phyloP scores from a whole-genome alignment of 1,140 invertebrate genomes.

The Aphelenchoides fujianensis region DNA sequence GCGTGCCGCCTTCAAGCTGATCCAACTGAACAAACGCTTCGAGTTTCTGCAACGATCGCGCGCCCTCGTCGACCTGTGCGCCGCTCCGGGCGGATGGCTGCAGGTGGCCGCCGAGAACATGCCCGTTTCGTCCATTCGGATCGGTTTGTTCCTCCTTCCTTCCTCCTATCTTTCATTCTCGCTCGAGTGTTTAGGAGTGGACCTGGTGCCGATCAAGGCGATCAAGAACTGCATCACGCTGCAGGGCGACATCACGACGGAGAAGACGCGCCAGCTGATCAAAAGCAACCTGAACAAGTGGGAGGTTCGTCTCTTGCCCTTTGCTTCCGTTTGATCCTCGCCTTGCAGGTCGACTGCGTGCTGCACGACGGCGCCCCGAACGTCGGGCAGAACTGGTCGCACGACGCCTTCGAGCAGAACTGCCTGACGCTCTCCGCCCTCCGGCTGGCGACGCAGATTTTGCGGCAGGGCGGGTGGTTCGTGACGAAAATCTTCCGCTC shows the following conservation, averaged over 20 bases:
- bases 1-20: constrained; percentile 94
- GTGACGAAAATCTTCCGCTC: constrained; percentile 98
- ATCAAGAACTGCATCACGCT: constrained; percentile 84
- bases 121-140: constrained; percentile 89
- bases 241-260: constrained; percentile 91
- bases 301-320: constrained; percentile 65
- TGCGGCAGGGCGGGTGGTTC: constrained; percentile 89
- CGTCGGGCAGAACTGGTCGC: constrained; percentile 93
- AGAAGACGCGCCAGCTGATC: constrained; percentile 69
- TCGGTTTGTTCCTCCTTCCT: too few species aligned
- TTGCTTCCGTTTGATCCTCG: too few species aligned
- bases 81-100: constrained; percentile 99
- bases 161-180: neutral
- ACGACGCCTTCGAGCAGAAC: constrained; percentile 92
- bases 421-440: constrained; percentile 75
- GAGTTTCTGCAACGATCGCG: constrained; percentile 91
- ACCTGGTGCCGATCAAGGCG: constrained; percentile 90
- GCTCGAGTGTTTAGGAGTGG: constrained; percentile 71
- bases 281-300: constrained; percentile 81
- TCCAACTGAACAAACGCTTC: constrained; percentile 94
- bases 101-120: constrained; percentile 98
- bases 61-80: constrained; percentile 95
- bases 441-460: constrained; percentile 85
- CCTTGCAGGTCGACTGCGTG: constrained; percentile 81
- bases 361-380: constrained; percentile 97